Conservation (phyloP, 2,888 invertebrate genomes). For the Linnaemya tessellans region DNA sequence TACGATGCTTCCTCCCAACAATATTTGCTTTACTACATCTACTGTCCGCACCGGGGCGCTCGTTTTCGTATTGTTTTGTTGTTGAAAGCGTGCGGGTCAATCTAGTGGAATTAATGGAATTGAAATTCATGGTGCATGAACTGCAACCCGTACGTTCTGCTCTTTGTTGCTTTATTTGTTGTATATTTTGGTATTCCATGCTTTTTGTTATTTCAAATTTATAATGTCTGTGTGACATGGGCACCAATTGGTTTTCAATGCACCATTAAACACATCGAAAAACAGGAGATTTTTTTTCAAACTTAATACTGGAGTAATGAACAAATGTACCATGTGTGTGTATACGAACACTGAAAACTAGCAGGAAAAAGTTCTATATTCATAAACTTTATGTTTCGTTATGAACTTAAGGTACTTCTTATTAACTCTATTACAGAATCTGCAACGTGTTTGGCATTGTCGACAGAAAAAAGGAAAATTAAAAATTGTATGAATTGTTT, state of each 20-base stretch:
- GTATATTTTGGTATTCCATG: constrained; percentile 9
- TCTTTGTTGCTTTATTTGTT: constrained; percentile 48
- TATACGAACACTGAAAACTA: background rate
- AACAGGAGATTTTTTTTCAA: constrained; percentile 64
- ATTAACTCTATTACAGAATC: background rate
- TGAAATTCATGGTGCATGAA: constrained; percentile 83
- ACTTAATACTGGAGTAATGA: constrained; percentile 21
- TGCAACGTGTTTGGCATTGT: background rate
- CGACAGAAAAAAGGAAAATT: background rate
- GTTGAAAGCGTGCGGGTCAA: constrained; percentile 79
- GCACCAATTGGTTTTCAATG: constrained; percentile 79
- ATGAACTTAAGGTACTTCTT: constrained; percentile 8
- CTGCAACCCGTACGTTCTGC: constrained; percentile 60
- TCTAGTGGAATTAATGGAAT: constrained; percentile 84
- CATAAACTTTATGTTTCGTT: constrained; percentile 21
- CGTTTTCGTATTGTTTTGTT: constrained; percentile 69
- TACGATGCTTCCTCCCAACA: constrained; percentile 9
- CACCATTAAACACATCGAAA: constrained; percentile 80
- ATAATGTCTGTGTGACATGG: constrained; percentile 76
- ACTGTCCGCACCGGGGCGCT: constrained; percentile 81
- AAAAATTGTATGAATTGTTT: too few relatives aligned
- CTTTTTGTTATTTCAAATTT: constrained; percentile 76
- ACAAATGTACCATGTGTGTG: background rate
- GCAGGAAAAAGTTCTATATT: background rate
- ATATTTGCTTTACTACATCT: constrained; percentile 74